Evolutionary conservation across 2,797 vertebrate species (phyloP), one percentile per base, ranked within the genome.

Genomic region (Danio kyathit): DNA sequence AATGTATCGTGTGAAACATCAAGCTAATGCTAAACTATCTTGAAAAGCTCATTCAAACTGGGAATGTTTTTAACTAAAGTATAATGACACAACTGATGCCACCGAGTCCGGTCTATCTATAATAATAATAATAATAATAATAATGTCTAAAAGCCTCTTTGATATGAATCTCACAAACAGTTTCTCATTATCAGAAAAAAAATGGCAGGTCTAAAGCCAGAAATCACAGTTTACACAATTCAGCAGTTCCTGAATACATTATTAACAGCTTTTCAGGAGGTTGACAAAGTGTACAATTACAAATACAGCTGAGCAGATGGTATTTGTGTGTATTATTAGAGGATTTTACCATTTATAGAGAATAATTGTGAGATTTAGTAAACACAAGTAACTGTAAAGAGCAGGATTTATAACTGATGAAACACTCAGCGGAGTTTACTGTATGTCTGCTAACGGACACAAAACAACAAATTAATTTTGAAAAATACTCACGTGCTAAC

Each of bases 321-420:
- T 6, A 61, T 13, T 61, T 63, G 40, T 65, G 41, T 65, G 65
- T 66, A 66, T 21, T 66, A 66, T 66, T 66, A 49, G 19, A 67
- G 46, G 13, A 49, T 29, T 65, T 49, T 48, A 29, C 5, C 14
- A 38, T 67, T 51, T 48, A 64, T 16, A 5, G 44, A 14, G 11
- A 43, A 0, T 19, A 21, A 21, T 12, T 54, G 7, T 54, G 8
- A 48, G 7, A 8, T 13, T 66, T 14, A 66, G 17, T 21, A 43
- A 46, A 21, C 11, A 46, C 43, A 66, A 66, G 12, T 4, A 48
- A 4, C 29, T 12, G 67, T 29, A 67, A 29, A 29, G 12, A 29
- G 64, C 11, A 16, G 48, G 17, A 19, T 66, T 46, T 19, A 46
- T 3, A 48, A 4, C 4, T 21, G 6, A 46, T 44, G 1, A 65